Conservation (phyloP, 2,888 invertebrate genomes). For the Parasteatoda lunata region DNA sequence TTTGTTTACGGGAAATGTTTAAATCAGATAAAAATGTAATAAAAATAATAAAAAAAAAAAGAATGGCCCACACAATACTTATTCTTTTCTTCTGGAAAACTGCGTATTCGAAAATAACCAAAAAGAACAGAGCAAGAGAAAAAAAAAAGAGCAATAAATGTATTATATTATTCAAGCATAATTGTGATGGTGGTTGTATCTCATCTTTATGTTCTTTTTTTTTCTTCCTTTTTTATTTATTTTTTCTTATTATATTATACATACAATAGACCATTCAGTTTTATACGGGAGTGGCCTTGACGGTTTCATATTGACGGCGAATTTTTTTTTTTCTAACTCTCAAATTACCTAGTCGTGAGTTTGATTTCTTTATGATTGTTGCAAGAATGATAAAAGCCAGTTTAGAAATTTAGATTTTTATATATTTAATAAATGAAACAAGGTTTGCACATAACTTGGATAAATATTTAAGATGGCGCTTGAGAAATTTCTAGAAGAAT, state of each 20-base stretch:
- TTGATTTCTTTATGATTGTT: slow-evolving; percentile 35
- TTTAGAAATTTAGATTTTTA: neutral
- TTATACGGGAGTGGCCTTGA: slow-evolving; percentile 36
- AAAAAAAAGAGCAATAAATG: slow-evolving; percentile 15
- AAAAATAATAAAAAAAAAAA: slow-evolving; percentile 14
- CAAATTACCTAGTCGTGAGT: slow-evolving; percentile 25
- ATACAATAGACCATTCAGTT: slow-evolving; percentile 50
- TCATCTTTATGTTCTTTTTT: slow-evolving; percentile 28
- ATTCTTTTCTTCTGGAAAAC: slow-evolving; percentile 15
- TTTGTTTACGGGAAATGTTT: slow-evolving; percentile 46
- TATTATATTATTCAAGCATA: slow-evolving; percentile 12
- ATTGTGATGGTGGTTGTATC: slow-evolving; percentile 39
- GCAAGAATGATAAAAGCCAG: slow-evolving; percentile 23
- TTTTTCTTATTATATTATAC: slow-evolving; percentile 44
- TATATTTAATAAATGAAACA: neutral
- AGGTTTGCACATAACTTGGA: no score
- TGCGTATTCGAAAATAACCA: slow-evolving; percentile 20
- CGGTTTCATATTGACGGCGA: neutral
- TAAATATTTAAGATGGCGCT: no score
- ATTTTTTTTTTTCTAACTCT: neutral
- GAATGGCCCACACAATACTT: slow-evolving; percentile 25
- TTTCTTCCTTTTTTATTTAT: slow-evolving; percentile 16
- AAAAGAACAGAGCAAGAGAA: neutral
- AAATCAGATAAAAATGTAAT: slow-evolving; percentile 25
- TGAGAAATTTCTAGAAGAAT: no score